Evolutionary conservation across 1,140 invertebrate genomes (phyloP).

Genomic region (Zophobas atratus): DNA sequence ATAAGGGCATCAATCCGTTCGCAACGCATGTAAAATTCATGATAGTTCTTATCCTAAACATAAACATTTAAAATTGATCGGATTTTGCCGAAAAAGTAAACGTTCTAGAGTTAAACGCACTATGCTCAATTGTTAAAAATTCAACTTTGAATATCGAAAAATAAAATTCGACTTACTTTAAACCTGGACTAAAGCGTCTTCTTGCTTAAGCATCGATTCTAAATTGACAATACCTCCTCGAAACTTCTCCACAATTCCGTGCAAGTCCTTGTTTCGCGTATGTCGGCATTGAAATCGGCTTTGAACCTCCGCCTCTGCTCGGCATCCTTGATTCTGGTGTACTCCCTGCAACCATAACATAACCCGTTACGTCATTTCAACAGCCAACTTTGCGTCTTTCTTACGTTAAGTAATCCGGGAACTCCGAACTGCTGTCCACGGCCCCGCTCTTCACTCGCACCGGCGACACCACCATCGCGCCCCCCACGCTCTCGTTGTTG

Average conservation of each 20-base stretch:
- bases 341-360: conserved; percentile 75
- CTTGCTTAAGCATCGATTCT: conserved; percentile 76
- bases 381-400: conserved; percentile 51
- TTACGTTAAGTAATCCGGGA: conserved; percentile 73
- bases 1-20: too few relatives aligned
- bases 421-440: conserved; percentile 63
- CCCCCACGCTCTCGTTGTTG: conserved; percentile 19
- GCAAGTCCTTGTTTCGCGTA: conserved; percentile 86
- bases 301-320: conserved; percentile 89
- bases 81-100: not conserved
- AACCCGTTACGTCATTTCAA: not conserved
- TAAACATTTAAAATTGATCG: too few relatives aligned
- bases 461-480: conserved; percentile 46
- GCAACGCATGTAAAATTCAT: too few relatives aligned
- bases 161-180: conserved; percentile 67
- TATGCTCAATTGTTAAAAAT: too few relatives aligned
- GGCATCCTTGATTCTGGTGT: conserved; percentile 80
- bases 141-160: not conserved
- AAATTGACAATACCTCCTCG: conserved; percentile 83
- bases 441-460: conserved; percentile 40
- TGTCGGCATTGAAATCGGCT: conserved; percentile 87
- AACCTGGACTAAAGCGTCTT: conserved; percentile 68
- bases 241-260: conserved; percentile 84
- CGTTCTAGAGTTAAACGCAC: too few relatives aligned
- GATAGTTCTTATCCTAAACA: too few relatives aligned